Conservation (phyloP, 2,888 invertebrate genomes). For the Elgonia sp. region DNA sequence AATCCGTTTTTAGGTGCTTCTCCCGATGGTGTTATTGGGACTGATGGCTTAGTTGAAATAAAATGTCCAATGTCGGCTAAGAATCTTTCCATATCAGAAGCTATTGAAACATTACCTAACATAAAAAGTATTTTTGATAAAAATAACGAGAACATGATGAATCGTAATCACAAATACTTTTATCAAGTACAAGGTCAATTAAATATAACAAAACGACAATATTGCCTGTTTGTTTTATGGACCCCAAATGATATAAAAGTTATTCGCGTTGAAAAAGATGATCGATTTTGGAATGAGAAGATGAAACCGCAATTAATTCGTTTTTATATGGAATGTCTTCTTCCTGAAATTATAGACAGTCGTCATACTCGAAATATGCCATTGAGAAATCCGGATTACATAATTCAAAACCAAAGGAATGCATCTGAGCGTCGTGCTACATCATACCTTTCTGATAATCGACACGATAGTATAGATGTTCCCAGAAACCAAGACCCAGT, state of each 20-base stretch:
- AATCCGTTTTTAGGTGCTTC: slow-evolving; percentile 58
- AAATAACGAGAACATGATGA: not conserved
- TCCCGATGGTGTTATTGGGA: slow-evolving; percentile 71
- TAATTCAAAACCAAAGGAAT: not conserved
- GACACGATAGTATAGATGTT: not conserved
- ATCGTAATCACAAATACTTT: not conserved
- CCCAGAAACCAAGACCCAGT: not conserved
- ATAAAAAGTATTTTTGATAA: slow-evolving; percentile 11
- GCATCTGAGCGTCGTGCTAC: not conserved
- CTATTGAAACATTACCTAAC: not conserved
- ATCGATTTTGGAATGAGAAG: not conserved
- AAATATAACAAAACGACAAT: slow-evolving; percentile 13
- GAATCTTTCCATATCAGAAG: not conserved
- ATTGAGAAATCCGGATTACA: slow-evolving; percentile 6
- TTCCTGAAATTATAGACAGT: slow-evolving; percentile 15
- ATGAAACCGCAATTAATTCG: slow-evolving; percentile 4
- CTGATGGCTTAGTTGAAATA: slow-evolving; percentile 66
- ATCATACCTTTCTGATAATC: not conserved
- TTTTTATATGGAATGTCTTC: not conserved
- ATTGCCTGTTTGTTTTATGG: slow-evolving; percentile 20
- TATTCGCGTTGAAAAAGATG: slow-evolving; percentile 9
- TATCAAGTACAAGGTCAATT: slow-evolving; percentile 34
- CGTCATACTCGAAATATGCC: slow-evolving; percentile 10
- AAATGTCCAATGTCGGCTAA: slow-evolving; percentile 59
- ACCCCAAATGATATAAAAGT: slow-evolving; percentile 2